Evolutionary conservation across 2,113 vertebrate genomes (phyloP).

Genomic region (Axis porcinus): DNA sequence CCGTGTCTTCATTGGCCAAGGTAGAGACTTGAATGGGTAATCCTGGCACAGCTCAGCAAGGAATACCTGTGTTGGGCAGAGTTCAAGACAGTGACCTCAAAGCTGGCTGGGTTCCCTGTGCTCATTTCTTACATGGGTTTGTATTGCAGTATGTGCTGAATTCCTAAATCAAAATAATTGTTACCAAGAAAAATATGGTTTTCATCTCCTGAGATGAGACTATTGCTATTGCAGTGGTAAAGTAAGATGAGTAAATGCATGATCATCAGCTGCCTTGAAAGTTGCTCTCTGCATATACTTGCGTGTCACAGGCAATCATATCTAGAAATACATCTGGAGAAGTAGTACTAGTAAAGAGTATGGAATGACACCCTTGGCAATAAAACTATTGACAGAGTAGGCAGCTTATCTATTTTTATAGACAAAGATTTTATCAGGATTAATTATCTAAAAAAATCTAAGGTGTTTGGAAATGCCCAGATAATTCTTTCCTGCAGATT

Average conservation of each 20-base stretch:
- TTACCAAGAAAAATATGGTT: neutral
- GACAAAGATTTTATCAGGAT: neutral
- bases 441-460: neutral
- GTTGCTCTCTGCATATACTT: neutral
- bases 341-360: neutral
- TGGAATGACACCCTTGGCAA: neutral
- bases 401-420: neutral
- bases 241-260: neutral
- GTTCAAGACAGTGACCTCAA: neutral
- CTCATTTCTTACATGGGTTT: neutral
- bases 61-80: neutral
- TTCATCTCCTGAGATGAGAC: neutral
- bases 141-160: neutral
- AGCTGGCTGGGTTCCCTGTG: neutral
- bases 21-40: neutral
- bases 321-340: neutral
- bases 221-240: neutral
- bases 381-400: neutral
- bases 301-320: neutral
- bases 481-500: neutral
- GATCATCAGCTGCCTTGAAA: neutral
- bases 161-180: neutral
- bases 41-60: neutral
- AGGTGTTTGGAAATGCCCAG: neutral
- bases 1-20: neutral